Base-by-base conservation (phyloP, 1,140 invertebrate genomes). In the Drosophila lowei region DNA sequence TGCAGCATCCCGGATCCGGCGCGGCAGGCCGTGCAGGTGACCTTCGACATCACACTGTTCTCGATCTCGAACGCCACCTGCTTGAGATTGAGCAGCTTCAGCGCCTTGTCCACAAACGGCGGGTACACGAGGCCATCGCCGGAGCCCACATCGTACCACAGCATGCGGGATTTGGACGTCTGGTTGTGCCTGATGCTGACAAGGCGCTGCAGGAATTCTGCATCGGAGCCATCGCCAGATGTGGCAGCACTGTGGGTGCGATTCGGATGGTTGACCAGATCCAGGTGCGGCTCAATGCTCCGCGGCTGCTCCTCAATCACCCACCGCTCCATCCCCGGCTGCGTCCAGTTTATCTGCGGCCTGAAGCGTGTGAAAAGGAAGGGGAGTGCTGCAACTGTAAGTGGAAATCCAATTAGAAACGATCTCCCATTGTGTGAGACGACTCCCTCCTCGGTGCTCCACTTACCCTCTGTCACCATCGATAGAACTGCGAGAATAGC, bases 1-100 rank as follows among this genome's bases (percentile, higher is more conserved):
- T 97, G 96, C 21, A 98, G 92, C 23, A 98, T 91, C 0, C 96
- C 95, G 47, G 96, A 96, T 1, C 96, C 95, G n/a, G 96, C 96
- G 92, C 96, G 96, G 84, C 97, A 98, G 8, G 97, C 97, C 0
- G 96, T 97, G 78, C 97, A 98, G 0, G 96, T 97, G 2, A 97
- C 96, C 90, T 96, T 97, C 0, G 96, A 97, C 96, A 97, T 96
- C 2, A 97, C 95, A 11, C 96, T 97, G 65, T 96, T 97, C 92
- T 97, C 96, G 18, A 97, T 94, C 92, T 97, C 96, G 74, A 95
- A 95, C 66, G 96, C 95, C 13, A 97, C 96, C 92, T 97, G 96
- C 80, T 96, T 95, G 49, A 97, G 90, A 90, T 97, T 96, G 9
- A 97, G 92, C 9, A 97, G 90, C 85, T 95, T 95, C 54, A 97